Evolutionary conservation across 2,797 vertebrate genomes (phyloP), one percentile per base, ranked within the genome.

Genomic region (Phataginus tricuspis): DNA sequence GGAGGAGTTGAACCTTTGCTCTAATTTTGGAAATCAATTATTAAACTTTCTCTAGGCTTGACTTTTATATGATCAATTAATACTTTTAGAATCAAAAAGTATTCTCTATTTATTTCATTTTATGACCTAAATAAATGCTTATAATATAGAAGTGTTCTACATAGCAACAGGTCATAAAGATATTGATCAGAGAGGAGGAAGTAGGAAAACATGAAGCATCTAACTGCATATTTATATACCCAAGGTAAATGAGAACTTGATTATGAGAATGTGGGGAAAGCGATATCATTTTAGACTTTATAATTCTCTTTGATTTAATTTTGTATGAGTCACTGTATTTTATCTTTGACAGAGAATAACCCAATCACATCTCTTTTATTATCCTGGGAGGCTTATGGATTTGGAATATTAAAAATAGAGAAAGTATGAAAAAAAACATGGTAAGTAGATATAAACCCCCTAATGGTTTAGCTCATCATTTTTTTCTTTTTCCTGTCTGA

Each of bases 391-490:
- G 86, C 91, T 61, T 13, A 57, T 93, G 94, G 78, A 94, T 96
- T 97, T 94, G 31, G 53, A 75, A 95, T 97, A 93, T 92, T 95
- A 94, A 91, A 88, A 96, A 94, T 93, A 96, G 42, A 96, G 49
- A 91, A 90, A 95, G 55, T 68, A 75, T 39, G 19, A 84, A 84
- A 77, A 59, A 37, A 79, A 68, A 91, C 3, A 55, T 96, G 66
- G n/a, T 95, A 89, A 97, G 91, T 75, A 96, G 95, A 97, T 55
- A 84, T 39, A 95, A 98, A 79, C 16, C 94, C 97, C 92, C 93
- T 96, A 96, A 97, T 88, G 93, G 64, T 97, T 97, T 93, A 57
- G 75, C 91, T 95, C 97, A 95, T 96, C 96, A 95, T 97, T 97
- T 97, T 96, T 91, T 89, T 57, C 86, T 90, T 75, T 96, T 90